Base-by-base conservation (phyloP, 2,113 vertebrate species). In the Cyprinodon variegatus region DNA sequence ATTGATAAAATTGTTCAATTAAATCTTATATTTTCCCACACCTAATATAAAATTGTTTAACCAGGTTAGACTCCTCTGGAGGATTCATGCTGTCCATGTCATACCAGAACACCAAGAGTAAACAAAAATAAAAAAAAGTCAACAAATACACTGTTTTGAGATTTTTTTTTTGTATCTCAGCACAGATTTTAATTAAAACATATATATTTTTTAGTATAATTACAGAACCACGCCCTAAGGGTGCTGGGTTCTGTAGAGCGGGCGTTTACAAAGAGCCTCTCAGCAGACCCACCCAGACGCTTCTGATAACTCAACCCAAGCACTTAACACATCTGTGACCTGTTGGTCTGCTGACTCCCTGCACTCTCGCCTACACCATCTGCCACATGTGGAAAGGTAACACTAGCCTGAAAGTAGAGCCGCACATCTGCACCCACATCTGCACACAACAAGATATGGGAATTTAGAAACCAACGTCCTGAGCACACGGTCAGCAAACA, bases 301-400 rank as follows among this genome's bases (percentile, higher is more conserved):
- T 45, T 83, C 65, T 71, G 61, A 7, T 70, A 74, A 84, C 65
- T 79, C 60, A 86, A 88, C 77, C 78, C 77, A 85, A 92, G 81
- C 92, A 93, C 93, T 93, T 93, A 93, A 94, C 93, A 93, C 89
- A 92, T 88, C 85, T 83, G 85, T 84, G 88, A 75, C 71, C 77
- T 80, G 83, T 68, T 79, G 67, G 59, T 76, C 74, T 73, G 38
- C 45, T 38, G 60, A 48, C 62, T 81, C 68, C 5, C 78, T 88
- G 88, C 82, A 83, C 83, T 87, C 80, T 91, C 83, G 91, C 88
- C 91, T 90, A 48, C 80, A 65, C 90, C 91, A 93, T 93, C 92
- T 93, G 92, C 88, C 77, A 77, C 88, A 81, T 48, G 69, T 64
- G 57, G 1, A 69, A 78, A 90, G 83, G 90, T 91, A 93, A 93